These are phyloP conservation scores for Diachasma alloeum DNA, from an alignment of 1,140 invertebrate genomes.

Conservation along the genomic window DNA sequence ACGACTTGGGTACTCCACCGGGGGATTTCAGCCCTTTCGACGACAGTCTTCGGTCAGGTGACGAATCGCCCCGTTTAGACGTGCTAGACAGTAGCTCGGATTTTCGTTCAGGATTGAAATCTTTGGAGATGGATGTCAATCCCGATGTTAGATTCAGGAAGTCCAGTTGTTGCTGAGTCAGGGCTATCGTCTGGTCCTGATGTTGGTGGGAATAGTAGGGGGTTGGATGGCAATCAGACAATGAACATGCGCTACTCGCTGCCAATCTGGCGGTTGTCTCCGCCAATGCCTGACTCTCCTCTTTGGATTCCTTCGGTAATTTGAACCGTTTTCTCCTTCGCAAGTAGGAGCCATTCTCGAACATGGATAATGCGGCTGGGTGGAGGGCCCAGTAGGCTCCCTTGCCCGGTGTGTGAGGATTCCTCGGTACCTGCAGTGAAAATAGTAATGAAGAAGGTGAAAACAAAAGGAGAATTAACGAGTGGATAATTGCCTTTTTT, in stretches of 20 bases:
- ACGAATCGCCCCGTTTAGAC: background rate
- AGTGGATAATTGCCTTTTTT: no score
- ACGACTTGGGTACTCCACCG: constrained; percentile 13
- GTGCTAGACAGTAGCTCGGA: background rate
- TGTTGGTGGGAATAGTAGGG: background rate
- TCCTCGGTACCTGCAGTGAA: constrained; percentile 70
- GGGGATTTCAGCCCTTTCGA: constrained; percentile 4
- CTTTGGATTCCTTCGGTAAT: constrained; percentile 52
- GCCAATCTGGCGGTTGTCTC: constrained; percentile 29
- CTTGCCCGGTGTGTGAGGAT: constrained; percentile 88
- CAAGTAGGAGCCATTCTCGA: constrained; percentile 91
- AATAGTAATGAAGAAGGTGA: no score
- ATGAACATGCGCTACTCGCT: background rate
- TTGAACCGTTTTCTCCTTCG: constrained; percentile 90
- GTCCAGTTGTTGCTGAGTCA: constrained; percentile 31
- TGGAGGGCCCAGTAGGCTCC: constrained; percentile 92
- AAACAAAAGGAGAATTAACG: no score
- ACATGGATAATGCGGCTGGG: constrained; percentile 90
- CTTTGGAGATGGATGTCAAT: background rate
- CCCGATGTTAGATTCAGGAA: constrained; percentile 26
- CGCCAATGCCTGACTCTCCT: constrained; percentile 28
- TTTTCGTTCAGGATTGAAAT: background rate
- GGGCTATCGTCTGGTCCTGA: background rate
- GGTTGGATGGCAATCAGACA: background rate
- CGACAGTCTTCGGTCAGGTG: background rate